Conservation (phyloP, 2,797 vertebrate species). For the Hyperoplus immaculatus region DNA sequence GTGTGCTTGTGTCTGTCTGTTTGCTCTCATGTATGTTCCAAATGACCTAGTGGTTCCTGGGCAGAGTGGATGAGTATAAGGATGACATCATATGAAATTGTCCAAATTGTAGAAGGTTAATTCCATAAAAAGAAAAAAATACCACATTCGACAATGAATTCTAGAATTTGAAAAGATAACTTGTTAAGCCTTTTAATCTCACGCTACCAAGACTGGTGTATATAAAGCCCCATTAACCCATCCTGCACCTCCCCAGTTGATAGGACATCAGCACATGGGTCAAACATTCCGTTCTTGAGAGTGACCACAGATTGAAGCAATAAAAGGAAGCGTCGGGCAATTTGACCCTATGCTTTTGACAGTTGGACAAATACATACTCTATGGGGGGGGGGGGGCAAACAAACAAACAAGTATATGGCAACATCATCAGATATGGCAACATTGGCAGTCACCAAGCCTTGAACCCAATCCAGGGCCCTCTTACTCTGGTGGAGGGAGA, state of each 20-base stretch:
- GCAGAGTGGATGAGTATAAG: not conserved
- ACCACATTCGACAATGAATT: not conserved
- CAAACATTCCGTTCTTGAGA: slow-evolving; percentile 34
- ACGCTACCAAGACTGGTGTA: not conserved
- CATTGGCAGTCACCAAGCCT: slow-evolving; percentile 50
- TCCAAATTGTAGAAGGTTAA: not conserved
- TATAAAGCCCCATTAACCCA: not conserved
- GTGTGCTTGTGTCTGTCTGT: not conserved
- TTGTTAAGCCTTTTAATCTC: not conserved
- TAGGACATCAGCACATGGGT: not conserved
- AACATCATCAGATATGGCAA: slow-evolving; percentile 69
- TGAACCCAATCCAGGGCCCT: slow-evolving; percentile 64
- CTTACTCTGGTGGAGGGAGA: slow-evolving; percentile 47
- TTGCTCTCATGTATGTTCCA: slow-evolving; percentile 12
- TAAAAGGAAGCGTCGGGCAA: slow-evolving; percentile 38
- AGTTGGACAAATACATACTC: slow-evolving; percentile 66
- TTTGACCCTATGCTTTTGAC: slow-evolving; percentile 41
- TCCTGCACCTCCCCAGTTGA: not conserved
- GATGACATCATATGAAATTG: not conserved
- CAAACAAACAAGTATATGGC: slow-evolving; percentile 73
- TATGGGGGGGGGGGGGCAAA: slow-evolving; percentile 44
- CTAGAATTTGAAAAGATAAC: too few relatives aligned
- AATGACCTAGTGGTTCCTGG: slow-evolving; percentile 3
- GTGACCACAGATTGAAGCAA: slow-evolving; percentile 48
- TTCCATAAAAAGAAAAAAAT: not conserved